Evolutionary conservation across 2,797 vertebrate species (phyloP), one percentile per base, ranked within the genome.

Genomic region (Lateolabrax maculatus): DNA sequence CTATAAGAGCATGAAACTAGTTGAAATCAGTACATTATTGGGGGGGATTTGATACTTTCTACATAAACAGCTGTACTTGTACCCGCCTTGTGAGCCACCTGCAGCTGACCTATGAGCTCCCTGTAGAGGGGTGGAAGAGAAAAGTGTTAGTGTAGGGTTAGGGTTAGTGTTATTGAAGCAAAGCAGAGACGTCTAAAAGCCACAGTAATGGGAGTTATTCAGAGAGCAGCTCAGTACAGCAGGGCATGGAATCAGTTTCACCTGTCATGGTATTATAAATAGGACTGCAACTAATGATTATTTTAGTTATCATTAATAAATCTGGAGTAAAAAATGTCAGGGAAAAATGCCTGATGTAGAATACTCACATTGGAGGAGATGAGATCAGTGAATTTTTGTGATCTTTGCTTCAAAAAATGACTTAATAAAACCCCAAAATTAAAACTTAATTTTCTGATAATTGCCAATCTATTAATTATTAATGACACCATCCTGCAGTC

Each of bases 61-160:
- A 6, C 4, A 34, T 34, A 34, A 3, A 6, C 4, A 34, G 31
- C 4, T 3, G 31, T 34, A 6, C 31, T 34, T 34, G 31, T 34
- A 34, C 31, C 31, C 31, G 6, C 31, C 31, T 34, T n/a, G n/a
- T n/a, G n/a, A 34, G 15, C 55, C 55, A 36, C 56, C 63, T 75
- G 64, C 70, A 34, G 39, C 16, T 80, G 56, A 80, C 36, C 62
- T 71, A 48, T 63, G 44, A 68, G 56, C 62, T 34, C 25, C 15
- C 36, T 46, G 56, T 27, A 16, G 21, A 52, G 16, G 4, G 19
- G 1, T 37, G n/a, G 10, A 9, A 23, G 27, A 44, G 56, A 7
- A 10, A 13, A 36, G 9, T 29, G 15, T 44, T 41, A 18, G 23
- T 23, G 9, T 6, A 69, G 2, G 31, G 29, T 29, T n/a, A n/a